Evolutionary conservation across 2,113 vertebrate species (phyloP), one percentile per base, ranked within the genome.

Genomic region (Calidris pugnax): DNA sequence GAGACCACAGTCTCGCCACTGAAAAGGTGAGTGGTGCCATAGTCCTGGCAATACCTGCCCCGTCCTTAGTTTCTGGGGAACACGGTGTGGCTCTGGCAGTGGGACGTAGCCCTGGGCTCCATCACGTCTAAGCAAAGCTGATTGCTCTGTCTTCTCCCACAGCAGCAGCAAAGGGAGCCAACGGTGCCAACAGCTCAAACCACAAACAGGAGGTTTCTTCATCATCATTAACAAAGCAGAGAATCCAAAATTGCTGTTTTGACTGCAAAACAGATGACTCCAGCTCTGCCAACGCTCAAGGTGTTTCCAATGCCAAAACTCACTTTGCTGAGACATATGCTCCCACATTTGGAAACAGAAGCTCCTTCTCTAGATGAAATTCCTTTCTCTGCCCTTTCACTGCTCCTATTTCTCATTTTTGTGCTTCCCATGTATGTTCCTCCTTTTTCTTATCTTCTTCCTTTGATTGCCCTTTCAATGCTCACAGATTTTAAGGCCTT

Each of bases 151-250:
- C 67, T 73, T 50, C 57, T 69, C 45, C 68, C 59, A 6, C 47
- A 30, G 66, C 85, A 63, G 17, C 74, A 20, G 51, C n/a, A n/a
- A n/a, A 9, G 10, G 48, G 27, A 71, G 41, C 8, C 57, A 19
- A 6, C 0, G 0, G n/a, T 89, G 90, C 94, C 90, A 94, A 68
- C 26, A 51, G 35, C 83, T 56, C 53, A 28, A 9, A n/a, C 4
- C 56, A 27, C 28, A 33, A 57, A 55, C 0, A 41, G 43, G 59
- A 89, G 62, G 23, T 20, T 72, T 35, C 86, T 94, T 78, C 62
- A 92, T 96, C 92, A 89, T 94, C 94, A 50, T 94, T 92, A 96
- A 57, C 80, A 55, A 75, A 93, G 92, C 64, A 68, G 10, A 88
- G 90, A 76, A 79, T 76, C 77, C 91, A 66, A 59, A 95, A 92